phyloP scores from a whole-genome alignment of 2,888 invertebrate genomes.

The Epiblema foenella region DNA sequence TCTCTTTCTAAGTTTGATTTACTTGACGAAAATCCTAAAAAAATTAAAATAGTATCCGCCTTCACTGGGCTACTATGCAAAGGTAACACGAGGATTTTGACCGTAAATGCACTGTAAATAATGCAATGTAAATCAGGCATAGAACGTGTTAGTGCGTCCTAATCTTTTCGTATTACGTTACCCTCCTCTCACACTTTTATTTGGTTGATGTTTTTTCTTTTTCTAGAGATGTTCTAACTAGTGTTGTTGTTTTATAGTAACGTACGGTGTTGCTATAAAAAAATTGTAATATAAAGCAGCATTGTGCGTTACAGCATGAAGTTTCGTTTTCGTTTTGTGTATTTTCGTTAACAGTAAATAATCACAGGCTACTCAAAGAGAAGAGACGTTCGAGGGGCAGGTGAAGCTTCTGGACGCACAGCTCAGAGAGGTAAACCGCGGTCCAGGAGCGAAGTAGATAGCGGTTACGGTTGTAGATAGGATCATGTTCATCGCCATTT shows the following conservation, averaged over 20 bases:
- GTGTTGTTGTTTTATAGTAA: conserved; percentile 54
- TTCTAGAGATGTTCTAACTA: conserved; percentile 58
- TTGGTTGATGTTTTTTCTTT: conserved; percentile 67
- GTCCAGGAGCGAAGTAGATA: conserved; percentile 65
- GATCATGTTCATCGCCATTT: conserved; percentile 73
- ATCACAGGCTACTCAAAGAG: conserved; percentile 96
- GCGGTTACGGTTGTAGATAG: conserved; percentile 77
- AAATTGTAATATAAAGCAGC: conserved; percentile 47
- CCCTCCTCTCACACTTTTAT: conserved; percentile 57
- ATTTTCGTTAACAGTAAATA: conserved; percentile 78
- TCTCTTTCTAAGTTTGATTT: conserved; percentile 60
- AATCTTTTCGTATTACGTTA: conserved; percentile 63
- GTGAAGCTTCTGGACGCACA: conserved; percentile 95
- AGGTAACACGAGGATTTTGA: not conserved
- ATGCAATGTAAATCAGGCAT: conserved; percentile 63
- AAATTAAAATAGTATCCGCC: too few relatives aligned
- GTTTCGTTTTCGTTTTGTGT: conserved; percentile 74
- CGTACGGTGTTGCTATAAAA: conserved; percentile 57
- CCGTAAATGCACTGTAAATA: conserved; percentile 43
- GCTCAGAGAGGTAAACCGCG: conserved; percentile 94
- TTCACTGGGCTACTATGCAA: too few relatives aligned
- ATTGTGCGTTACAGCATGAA: conserved; percentile 70
- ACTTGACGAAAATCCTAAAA: conserved; percentile 45
- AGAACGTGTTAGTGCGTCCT: conserved; percentile 63
- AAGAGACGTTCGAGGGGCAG: conserved; percentile 96